Conservation (phyloP, 2,888 invertebrate genomes). For the Ctena decussata region DNA sequence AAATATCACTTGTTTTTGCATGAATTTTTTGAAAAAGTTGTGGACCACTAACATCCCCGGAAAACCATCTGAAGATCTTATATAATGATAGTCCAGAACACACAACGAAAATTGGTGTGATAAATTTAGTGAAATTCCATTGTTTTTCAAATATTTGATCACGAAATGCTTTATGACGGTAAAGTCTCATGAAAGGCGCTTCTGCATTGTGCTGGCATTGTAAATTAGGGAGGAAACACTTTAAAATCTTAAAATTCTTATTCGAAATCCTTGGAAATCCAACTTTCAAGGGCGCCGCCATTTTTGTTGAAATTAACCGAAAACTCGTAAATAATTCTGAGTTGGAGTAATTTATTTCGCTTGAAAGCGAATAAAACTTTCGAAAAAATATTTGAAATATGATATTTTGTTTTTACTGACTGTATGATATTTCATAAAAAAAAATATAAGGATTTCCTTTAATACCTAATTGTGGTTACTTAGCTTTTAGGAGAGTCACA, state of each 20-base stretch:
- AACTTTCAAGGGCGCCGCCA: not conserved
- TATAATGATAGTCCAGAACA: not conserved
- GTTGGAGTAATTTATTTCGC: too few relatives aligned
- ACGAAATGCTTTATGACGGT: not conserved
- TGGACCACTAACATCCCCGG: too few relatives aligned
- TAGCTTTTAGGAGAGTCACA: too few relatives aligned
- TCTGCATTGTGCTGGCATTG: not conserved
- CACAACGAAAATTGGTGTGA: not conserved
- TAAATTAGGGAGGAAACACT: not conserved
- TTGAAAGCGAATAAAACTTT: too few relatives aligned
- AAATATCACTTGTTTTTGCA: not conserved
- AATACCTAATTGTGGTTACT: too few relatives aligned
- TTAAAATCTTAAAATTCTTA: not conserved
- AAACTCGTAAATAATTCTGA: not conserved
- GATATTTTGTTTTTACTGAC: too few relatives aligned
- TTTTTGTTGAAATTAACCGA: not conserved
- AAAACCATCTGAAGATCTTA: not conserved
- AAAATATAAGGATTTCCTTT: too few relatives aligned
- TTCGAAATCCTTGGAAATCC: not conserved
- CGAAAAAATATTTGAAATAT: too few relatives aligned
- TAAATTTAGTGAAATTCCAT: not conserved
- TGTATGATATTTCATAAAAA: too few relatives aligned
- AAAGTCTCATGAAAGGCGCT: not conserved
- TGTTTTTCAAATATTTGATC: not conserved
- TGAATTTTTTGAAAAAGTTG: not conserved